phyloP scores from a whole-genome alignment of 2,113 vertebrate genomes.

The Pholis gunnellus region DNA sequence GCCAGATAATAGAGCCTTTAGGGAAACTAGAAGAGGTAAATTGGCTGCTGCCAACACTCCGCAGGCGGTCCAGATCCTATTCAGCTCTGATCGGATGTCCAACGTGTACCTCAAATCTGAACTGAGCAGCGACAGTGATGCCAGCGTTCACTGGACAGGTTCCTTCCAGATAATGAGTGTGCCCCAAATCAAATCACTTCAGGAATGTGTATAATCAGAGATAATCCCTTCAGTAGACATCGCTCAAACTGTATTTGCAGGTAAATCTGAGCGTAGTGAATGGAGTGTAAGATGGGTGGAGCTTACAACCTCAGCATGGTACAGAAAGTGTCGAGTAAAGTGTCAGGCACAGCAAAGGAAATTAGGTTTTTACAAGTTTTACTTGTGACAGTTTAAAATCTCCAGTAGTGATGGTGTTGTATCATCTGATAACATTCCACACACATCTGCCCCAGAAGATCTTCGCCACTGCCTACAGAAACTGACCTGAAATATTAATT shows the following conservation, averaged over 20 bases:
- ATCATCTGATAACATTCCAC: background rate
- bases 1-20: conserved; percentile 16
- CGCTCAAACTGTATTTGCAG: conserved; percentile 24
- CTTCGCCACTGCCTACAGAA: background rate
- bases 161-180: background rate
- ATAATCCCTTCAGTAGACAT: conserved; percentile 33
- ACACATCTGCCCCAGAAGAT: background rate
- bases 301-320: background rate
- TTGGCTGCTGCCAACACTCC: conserved; percentile 34
- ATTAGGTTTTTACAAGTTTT: no score
- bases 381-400: background rate
- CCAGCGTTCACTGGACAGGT: conserved; percentile 3
- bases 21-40: conserved; percentile 34
- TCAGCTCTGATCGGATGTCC: conserved; percentile 43
- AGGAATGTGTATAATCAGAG: conserved; percentile 32
- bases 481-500: background rate
- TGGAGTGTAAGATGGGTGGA: background rate
- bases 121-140: background rate
- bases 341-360: background rate
- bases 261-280: conserved; percentile 22
- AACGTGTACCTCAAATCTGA: conserved; percentile 36
- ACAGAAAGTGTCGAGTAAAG: background rate
- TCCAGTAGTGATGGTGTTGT: background rate
- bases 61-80: conserved; percentile 30
- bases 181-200: conserved; percentile 6